phyloP scores from a whole-genome alignment of 2,113 vertebrate genomes.

The Glaucidium brasilianum region DNA sequence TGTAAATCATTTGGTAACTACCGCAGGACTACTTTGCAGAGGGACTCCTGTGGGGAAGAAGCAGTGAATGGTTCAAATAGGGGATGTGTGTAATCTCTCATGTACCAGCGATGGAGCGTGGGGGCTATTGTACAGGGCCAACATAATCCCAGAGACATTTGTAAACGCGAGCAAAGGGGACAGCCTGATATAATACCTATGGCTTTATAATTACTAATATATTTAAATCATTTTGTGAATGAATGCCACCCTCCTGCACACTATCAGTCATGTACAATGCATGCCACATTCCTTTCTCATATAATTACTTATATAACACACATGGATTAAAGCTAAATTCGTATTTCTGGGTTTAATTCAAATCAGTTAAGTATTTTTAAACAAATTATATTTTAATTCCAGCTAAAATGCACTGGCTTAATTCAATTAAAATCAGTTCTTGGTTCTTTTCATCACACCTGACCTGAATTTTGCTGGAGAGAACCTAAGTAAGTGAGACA shows the following conservation, averaged over 20 bases:
- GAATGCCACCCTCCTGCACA: neutral
- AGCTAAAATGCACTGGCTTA: neutral
- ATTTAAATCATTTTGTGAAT: neutral
- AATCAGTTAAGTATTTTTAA: conserved; percentile 22
- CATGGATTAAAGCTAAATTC: neutral
- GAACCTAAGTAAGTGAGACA: neutral
- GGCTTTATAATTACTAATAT: neutral
- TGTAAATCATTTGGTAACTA: conserved; percentile 56
- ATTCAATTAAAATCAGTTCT: neutral
- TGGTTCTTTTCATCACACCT: neutral
- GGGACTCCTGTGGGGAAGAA: neutral
- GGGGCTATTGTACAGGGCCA: neutral
- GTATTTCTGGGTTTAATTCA: neutral
- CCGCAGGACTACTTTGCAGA: neutral
- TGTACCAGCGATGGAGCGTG: accelerated
- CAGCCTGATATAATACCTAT: neutral
- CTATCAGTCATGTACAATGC: neutral
- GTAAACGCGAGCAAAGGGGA: neutral
- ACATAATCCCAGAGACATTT: neutral
- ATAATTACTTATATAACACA: neutral
- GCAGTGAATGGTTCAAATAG: neutral
- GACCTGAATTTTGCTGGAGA: neutral
- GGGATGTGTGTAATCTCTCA: neutral
- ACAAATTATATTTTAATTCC: conserved; percentile 40
- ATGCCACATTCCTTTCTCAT: neutral